Conservation (phyloP, 2,797 vertebrate genomes). For the Helarctos malayanus region DNA sequence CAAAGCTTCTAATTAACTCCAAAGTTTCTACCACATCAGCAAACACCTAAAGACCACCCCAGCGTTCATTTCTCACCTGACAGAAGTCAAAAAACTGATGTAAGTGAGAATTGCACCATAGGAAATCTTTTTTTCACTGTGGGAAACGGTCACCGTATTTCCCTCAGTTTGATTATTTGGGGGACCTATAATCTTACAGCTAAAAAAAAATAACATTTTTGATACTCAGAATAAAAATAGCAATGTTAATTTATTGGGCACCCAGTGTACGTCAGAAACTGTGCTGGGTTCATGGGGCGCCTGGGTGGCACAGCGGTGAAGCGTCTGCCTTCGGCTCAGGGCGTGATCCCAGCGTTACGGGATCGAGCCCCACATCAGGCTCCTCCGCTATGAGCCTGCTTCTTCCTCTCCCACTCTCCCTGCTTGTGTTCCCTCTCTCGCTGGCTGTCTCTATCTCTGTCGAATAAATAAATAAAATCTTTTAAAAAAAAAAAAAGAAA, state of each 20-base stretch:
- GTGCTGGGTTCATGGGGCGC: neutral
- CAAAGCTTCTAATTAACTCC: conserved; percentile 83
- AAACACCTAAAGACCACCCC: conserved; percentile 75
- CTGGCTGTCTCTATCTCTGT: too few relatives aligned
- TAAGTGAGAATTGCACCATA: conserved; percentile 71
- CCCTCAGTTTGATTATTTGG: conserved; percentile 60
- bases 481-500: neutral
- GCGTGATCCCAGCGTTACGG: too few relatives aligned
- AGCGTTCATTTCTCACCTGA: conserved; percentile 66
- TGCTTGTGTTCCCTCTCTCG: too few relatives aligned
- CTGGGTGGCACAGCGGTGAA: too few relatives aligned
- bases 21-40: conserved; percentile 75
- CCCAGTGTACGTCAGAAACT: neutral
- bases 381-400: too few relatives aligned
- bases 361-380: too few relatives aligned
- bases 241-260: conserved; percentile 39
- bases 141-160: conserved; percentile 70
- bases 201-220: conserved; percentile 64
- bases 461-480: too few relatives aligned
- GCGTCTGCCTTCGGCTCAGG: too few relatives aligned
- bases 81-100: conserved; percentile 74
- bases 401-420: too few relatives aligned
- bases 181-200: conserved; percentile 28
- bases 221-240: conserved; percentile 22
- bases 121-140: conserved; percentile 71